Conservation (phyloP, 2,797 vertebrate genomes). For the Squalus acanthias region DNA sequence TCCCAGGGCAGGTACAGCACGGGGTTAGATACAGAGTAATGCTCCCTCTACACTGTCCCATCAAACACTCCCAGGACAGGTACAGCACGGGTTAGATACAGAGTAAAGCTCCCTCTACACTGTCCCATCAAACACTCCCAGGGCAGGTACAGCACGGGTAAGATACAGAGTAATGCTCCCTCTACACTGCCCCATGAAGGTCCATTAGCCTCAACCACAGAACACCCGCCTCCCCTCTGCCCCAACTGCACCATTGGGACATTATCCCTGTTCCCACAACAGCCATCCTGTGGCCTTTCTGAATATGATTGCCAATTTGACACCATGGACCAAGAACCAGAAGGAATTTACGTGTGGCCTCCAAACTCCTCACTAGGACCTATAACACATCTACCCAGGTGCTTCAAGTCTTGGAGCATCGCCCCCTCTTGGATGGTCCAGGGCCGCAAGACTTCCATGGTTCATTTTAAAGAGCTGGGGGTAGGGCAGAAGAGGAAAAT, state of each 20-base stretch:
- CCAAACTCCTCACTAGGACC: neutral
- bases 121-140: no score
- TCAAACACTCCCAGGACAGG: no score
- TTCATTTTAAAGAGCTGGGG: neutral
- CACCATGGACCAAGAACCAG: neutral
- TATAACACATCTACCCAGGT: neutral
- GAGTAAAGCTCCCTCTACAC: neutral
- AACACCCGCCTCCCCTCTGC: neutral
- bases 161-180: neutral
- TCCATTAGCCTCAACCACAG: neutral
- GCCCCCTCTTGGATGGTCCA: neutral
- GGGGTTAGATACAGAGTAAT: neutral
- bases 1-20: neutral
- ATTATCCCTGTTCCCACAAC: neutral
- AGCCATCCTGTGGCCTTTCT: neutral
- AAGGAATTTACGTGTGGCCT: neutral
- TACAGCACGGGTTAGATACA: no score
- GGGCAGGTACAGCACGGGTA: no score
- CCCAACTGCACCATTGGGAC: neutral
- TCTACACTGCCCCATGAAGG: neutral
- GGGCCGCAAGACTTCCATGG: neutral
- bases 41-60: no score
- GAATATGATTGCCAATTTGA: no score
- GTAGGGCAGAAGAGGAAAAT: neutral
- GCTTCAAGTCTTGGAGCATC: neutral